Conservation (phyloP, 2,113 vertebrate genomes). For the Zapus hudsonius region DNA sequence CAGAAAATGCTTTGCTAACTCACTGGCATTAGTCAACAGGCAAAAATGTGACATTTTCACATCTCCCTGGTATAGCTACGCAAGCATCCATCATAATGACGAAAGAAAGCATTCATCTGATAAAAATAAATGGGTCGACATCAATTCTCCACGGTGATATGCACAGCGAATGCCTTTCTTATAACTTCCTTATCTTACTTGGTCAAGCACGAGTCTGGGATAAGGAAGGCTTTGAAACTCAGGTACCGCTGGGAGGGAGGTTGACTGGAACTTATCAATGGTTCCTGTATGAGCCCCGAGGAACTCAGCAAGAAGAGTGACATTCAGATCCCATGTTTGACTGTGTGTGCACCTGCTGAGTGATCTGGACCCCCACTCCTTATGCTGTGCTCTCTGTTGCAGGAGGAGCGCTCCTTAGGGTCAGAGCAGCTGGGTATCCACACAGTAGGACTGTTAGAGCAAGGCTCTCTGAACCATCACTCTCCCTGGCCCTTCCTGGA, state of each 20-base stretch:
- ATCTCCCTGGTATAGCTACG: not conserved
- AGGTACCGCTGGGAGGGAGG: not conserved
- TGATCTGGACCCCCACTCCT: not conserved
- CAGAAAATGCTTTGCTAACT: not conserved
- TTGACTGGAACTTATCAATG: constrained; percentile 54
- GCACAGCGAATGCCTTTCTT: not conserved
- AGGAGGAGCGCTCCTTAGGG: not conserved
- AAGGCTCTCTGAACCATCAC: not conserved
- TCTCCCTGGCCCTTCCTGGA: constrained; percentile 6
- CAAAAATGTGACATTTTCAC: not conserved
- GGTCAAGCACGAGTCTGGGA: not conserved
- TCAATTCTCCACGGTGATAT: not conserved
- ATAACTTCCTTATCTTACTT: constrained; percentile 5
- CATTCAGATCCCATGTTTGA: not conserved
- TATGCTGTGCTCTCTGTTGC: not conserved
- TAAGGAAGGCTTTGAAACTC: not conserved
- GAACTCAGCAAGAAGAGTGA: constrained; percentile 22
- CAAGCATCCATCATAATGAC: constrained; percentile 10
- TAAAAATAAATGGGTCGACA: not conserved
- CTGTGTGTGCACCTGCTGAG: constrained; percentile 77
- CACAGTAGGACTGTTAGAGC: constrained; percentile 16
- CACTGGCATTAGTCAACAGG: not conserved
- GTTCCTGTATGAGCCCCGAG: constrained; percentile 38
- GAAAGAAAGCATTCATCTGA: not conserved
- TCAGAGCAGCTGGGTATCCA: not conserved